Evolutionary conservation across 2,888 invertebrate species (phyloP).

Genomic region (Linyphia triangularis): DNA sequence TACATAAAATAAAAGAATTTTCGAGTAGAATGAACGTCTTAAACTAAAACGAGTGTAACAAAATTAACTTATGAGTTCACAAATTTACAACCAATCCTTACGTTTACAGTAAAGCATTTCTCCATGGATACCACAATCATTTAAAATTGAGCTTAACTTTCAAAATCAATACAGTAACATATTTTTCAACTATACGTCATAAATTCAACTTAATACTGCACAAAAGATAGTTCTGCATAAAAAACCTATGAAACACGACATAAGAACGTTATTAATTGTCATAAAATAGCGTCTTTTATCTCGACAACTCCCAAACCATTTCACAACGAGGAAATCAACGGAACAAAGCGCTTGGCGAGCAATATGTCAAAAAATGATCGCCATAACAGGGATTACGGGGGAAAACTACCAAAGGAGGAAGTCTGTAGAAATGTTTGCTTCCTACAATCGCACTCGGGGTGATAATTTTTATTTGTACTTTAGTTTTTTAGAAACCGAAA

Average conservation of each 20-base stretch:
- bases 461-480: conserved; percentile 53
- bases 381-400: conserved; percentile 31
- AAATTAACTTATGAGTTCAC: too few relatives aligned
- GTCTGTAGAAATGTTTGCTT: conserved; percentile 30
- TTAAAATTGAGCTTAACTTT: too few relatives aligned
- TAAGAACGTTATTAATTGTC: background rate
- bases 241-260: background rate
- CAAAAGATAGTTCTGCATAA: background rate
- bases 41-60: too few relatives aligned
- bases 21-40: too few relatives aligned
- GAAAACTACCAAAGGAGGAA: conserved; percentile 22
- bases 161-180: background rate
- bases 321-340: background rate
- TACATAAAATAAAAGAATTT: too few relatives aligned
- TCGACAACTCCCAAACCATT: background rate
- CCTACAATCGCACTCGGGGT: conserved; percentile 48
- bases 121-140: too few relatives aligned
- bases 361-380: conserved; percentile 25
- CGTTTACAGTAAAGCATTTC: too few relatives aligned
- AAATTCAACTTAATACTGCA: background rate
- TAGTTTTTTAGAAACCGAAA: conserved; percentile 38
- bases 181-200: background rate
- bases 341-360: conserved; percentile 25
- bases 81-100: too few relatives aligned
- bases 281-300: background rate